These are phyloP conservation scores for Drosophila virilis DNA, from an alignment of 1,140 invertebrate species.

Conservation along the genomic window DNA sequence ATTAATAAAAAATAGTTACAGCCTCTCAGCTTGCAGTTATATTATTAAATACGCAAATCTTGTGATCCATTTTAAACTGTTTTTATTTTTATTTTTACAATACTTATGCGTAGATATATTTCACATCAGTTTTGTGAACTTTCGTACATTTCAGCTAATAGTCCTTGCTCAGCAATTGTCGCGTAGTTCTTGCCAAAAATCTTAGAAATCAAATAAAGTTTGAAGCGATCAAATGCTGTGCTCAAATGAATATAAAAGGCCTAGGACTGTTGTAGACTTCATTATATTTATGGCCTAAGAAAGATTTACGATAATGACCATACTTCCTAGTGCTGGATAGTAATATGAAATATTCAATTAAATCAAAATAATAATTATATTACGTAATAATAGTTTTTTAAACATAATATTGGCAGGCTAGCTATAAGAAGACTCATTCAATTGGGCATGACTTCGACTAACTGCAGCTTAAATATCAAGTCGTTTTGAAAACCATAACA, in stretches of 20 bases:
- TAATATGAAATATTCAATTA: conserved; percentile 35
- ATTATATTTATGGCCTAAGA: conserved; percentile 47
- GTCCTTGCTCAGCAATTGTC: conserved; percentile 70
- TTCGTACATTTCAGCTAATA: conserved; percentile 68
- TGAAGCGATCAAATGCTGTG: conserved; percentile 40
- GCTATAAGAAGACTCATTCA: conserved; percentile 74
- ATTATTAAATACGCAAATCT: background rate
- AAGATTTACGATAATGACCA: conserved; percentile 22
- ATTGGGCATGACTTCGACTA: conserved; percentile 61
- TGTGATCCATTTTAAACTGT: conserved; percentile 39
- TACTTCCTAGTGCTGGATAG: background rate
- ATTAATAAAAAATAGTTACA: background rate
- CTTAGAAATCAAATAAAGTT: background rate
- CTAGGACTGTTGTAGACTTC: conserved; percentile 22
- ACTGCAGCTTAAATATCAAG: conserved; percentile 37
- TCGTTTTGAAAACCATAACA: conserved; percentile 36
- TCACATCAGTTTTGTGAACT: conserved; percentile 57
- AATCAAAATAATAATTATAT: conserved; percentile 15
- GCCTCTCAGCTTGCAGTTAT: too few relatives aligned
- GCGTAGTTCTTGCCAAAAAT: conserved; percentile 20
- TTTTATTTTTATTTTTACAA: conserved; percentile 57
- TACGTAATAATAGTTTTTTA: conserved; percentile 29
- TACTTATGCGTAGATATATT: conserved; percentile 56
- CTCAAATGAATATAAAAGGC: conserved; percentile 41
- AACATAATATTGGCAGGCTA: conserved; percentile 72